phyloP scores from a whole-genome alignment of 2,888 invertebrate species.

The Erynnis tages region DNA sequence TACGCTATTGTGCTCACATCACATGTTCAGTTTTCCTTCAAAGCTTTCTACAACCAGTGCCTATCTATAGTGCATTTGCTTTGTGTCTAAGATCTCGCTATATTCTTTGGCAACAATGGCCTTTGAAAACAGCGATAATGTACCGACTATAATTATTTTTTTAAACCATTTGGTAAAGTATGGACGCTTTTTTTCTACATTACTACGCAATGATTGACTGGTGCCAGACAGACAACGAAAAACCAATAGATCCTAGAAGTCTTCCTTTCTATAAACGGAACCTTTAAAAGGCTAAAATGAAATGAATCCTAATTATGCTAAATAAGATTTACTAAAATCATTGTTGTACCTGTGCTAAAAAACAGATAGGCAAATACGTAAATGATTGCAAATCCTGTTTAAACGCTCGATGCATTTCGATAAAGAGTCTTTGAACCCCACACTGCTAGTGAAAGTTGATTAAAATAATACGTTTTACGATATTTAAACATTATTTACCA shows the following conservation, averaged over 20 bases:
- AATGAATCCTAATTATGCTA: too few relatives aligned
- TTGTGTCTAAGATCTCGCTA: conserved; percentile 13
- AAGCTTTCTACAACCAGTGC: conserved; percentile 10
- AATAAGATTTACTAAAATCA: too few relatives aligned
- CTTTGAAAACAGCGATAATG: conserved; percentile 1
- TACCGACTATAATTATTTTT: too few relatives aligned
- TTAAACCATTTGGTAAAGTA: too few relatives aligned
- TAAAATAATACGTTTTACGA: background rate
- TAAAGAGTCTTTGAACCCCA: background rate
- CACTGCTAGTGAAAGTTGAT: conserved; percentile 2
- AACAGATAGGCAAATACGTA: too few relatives aligned
- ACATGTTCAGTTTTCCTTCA: conserved; percentile 8
- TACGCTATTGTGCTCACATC: background rate
- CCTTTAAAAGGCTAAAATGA: too few relatives aligned
- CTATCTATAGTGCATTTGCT: conserved; percentile 16
- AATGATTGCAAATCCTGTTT: background rate
- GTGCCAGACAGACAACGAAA: too few relatives aligned
- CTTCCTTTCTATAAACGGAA: too few relatives aligned
- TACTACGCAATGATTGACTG: too few relatives aligned
- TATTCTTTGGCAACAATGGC: conserved; percentile 11
- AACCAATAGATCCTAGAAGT: too few relatives aligned
- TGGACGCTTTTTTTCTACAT: too few relatives aligned
- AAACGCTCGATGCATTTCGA: background rate
- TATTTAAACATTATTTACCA: background rate
- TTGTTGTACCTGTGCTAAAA: too few relatives aligned